Evolutionary conservation across 2,113 vertebrate species (phyloP), one percentile per base, ranked within the genome.

Genomic region (Anseranas semipalmata): DNA sequence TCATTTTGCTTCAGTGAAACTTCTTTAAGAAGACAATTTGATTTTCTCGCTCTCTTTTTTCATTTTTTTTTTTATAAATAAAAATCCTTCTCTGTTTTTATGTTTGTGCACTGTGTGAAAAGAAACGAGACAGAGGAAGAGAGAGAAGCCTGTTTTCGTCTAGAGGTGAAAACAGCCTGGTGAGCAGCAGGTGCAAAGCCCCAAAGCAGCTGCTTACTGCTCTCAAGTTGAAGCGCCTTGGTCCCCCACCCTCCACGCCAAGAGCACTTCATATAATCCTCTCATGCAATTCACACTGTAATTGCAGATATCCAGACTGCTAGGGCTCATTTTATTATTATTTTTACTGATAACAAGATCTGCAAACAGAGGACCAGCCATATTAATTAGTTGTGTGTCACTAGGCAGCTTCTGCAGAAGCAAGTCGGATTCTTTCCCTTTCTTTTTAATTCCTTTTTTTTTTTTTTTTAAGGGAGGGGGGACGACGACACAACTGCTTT

Each of bases 231-330:
- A 97, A 97, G 97, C 97, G 94, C 96, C 97, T 95, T 89, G 94
- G 97, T 97, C 97, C 96, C 97, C 97, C 96, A 96, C 96, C 97
- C 97, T 98, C 98, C 97, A 98, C 68, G 97, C 98, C 98, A 97
- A 98, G 98, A 98, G 98, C 98, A 98, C 98, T 99, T 98, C 98
- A 98, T 97, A 94, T 98, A 99, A 99, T 98, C 98, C 98, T 98
- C 98, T 98, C 98, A 91, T 98, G 98, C 98, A 98, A 98, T 98
- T 98, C 98, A 98, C 98, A 98, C 98, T 98, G 98, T 98, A 98
- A 99, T 98, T 98, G 98, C 98, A 97, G 96, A 98, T 98, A 97
- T 97, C 97, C 98, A 98, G 94, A 96, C 97, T 95, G 97, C 97
- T 96, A 90, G 96, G 96, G 94, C 97, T 97, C 95, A 91, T 97